These are phyloP conservation scores for Tipula unca DNA, from an alignment of 2,888 invertebrate genomes.

Conservation along the genomic window DNA sequence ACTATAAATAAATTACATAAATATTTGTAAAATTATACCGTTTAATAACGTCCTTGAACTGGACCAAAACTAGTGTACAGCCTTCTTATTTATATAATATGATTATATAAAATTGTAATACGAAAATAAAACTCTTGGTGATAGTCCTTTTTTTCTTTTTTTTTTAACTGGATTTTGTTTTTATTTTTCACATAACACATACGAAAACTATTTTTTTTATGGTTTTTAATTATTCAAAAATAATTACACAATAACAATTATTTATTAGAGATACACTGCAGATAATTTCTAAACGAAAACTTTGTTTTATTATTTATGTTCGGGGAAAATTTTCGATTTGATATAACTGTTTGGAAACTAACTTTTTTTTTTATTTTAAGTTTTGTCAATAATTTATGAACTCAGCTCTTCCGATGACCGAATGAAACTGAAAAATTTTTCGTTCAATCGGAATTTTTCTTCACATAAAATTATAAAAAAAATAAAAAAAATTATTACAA, in stretches of 20 bases:
- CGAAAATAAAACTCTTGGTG: not conserved
- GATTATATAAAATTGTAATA: not conserved
- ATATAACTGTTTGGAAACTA: not conserved
- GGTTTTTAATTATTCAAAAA: not conserved
- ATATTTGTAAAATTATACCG: not conserved
- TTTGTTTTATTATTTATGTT: not conserved
- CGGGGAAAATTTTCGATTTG: not conserved
- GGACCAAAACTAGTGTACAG: not conserved
- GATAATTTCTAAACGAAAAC: not conserved
- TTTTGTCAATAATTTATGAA: not conserved
- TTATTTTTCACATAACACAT: not conserved
- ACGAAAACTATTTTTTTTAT: not conserved
- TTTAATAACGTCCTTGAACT: not conserved
- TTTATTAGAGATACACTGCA: not conserved
- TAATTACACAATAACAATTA: not conserved
- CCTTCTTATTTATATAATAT: not conserved
- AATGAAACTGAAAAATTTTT: not conserved
- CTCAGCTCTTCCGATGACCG: slow-evolving; percentile 9
- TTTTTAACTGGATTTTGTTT: not conserved
- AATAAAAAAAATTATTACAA: not conserved
- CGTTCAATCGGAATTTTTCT: not conserved
- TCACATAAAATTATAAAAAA: not conserved
- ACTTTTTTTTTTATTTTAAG: not conserved
- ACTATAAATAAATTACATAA: not conserved
- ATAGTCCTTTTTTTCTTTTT: not conserved